phyloP scores from a whole-genome alignment of 2,113 vertebrate genomes.

The Poeciliopsis prolifica region DNA sequence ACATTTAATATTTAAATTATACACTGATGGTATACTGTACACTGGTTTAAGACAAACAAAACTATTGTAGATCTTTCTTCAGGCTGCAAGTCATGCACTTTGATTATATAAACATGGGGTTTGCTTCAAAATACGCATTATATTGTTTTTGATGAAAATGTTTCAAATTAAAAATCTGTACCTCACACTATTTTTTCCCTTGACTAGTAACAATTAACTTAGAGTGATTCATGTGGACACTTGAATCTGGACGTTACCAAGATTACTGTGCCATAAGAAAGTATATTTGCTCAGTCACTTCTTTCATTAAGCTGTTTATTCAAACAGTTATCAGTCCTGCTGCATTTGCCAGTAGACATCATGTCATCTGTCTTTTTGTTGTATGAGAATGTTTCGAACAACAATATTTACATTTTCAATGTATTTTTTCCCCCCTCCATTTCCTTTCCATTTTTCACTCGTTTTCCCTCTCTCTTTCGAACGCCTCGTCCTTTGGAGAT shows the following conservation, averaged over 20 bases:
- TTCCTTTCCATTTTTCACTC: background rate
- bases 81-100: too few species aligned
- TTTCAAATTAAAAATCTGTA: background rate
- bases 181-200: background rate
- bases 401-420: background rate
- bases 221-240: too few species aligned
- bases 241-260: too few species aligned
- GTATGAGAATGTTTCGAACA: background rate
- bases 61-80: background rate
- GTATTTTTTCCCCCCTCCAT: background rate
- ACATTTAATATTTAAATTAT: too few species aligned
- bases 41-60: background rate
- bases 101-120: background rate
- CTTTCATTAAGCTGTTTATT: too few species aligned
- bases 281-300: too few species aligned
- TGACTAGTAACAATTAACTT: background rate
- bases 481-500: background rate
- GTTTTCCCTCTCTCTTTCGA: background rate
- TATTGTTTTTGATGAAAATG: background rate
- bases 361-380: background rate
- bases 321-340: too few species aligned
- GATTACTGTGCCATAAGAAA: too few species aligned
- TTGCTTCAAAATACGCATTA: background rate
- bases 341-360: too few species aligned
- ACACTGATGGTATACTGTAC: background rate